Evolutionary conservation across 1,140 invertebrate species (phyloP).

Genomic region (Brachionus rotundiformis): DNA sequence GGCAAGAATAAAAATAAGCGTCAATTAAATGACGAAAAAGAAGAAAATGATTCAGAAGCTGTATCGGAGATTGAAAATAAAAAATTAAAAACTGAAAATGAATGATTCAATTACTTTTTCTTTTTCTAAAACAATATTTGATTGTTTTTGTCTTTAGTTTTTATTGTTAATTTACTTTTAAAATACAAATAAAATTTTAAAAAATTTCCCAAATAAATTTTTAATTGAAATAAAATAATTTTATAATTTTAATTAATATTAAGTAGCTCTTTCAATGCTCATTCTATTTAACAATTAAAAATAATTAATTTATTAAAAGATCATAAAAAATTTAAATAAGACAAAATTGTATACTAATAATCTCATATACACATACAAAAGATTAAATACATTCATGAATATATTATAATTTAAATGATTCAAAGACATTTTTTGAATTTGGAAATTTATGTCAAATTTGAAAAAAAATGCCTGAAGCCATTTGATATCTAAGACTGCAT

Average conservation of each 20-base stretch:
- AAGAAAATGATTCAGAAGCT: neutral
- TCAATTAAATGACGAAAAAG: neutral
- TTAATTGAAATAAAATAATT: too few relatives aligned
- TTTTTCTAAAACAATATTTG: conserved; percentile 2
- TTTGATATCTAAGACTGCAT: conserved; percentile 8
- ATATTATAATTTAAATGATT: neutral
- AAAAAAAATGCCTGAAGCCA: neutral
- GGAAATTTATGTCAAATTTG: neutral
- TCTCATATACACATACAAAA: neutral
- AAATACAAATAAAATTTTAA: conserved; percentile 3
- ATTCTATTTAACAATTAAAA: too few relatives aligned
- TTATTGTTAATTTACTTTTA: conserved; percentile 15
- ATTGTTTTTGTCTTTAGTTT: conserved; percentile 9
- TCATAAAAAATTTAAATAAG: neutral
- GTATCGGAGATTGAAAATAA: neutral
- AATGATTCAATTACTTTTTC: neutral
- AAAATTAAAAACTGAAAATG: conserved; percentile 38
- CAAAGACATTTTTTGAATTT: neutral
- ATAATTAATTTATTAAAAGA: too few relatives aligned
- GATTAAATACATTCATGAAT: neutral
- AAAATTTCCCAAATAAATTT: neutral
- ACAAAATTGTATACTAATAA: neutral
- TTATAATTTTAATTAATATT: too few relatives aligned
- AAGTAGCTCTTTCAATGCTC: too few relatives aligned
- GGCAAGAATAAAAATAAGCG: conserved; percentile 36